Evolutionary conservation across 2,797 vertebrate genomes (phyloP).

Genomic region (Salarias fasciatus): DNA sequence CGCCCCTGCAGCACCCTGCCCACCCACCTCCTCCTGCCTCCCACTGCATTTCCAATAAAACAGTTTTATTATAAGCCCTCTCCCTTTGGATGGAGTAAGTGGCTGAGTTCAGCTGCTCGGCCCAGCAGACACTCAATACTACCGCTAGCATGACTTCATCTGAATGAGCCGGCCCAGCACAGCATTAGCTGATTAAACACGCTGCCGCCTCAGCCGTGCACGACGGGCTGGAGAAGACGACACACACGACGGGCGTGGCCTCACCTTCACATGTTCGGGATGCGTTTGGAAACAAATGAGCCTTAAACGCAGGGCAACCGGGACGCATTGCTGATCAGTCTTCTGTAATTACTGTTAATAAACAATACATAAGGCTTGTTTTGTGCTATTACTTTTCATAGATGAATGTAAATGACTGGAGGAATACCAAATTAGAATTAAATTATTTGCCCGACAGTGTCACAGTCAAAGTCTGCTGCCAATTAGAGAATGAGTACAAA

Average conservation of each 20-base stretch:
- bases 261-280: not conserved
- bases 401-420: conserved; percentile 50
- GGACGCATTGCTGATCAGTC: not conserved
- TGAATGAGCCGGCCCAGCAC: conserved; percentile 41
- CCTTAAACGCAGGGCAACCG: not conserved
- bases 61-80: conserved; percentile 58
- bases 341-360: conserved; percentile 22
- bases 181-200: conserved; percentile 79
- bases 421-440: conserved; percentile 58
- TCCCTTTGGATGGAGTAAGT: conserved; percentile 59
- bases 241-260: conserved; percentile 1
- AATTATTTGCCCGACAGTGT: conserved; percentile 58
- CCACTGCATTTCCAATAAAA: conserved; percentile 61
- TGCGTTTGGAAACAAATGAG: conserved; percentile 10
- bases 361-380: conserved; percentile 27
- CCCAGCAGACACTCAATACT: conserved; percentile 55
- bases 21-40: conserved; percentile 35
- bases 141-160: conserved; percentile 63
- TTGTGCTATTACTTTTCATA: conserved; percentile 33
- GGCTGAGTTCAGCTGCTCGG: conserved; percentile 65
- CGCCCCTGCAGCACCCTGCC: conserved; percentile 13
- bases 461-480: conserved; percentile 65
- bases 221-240: conserved; percentile 18
- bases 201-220: conserved; percentile 35
- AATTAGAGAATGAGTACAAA: conserved; percentile 74